Conservation (phyloP, 2,888 invertebrate species). For the Coelinius sp. region DNA sequence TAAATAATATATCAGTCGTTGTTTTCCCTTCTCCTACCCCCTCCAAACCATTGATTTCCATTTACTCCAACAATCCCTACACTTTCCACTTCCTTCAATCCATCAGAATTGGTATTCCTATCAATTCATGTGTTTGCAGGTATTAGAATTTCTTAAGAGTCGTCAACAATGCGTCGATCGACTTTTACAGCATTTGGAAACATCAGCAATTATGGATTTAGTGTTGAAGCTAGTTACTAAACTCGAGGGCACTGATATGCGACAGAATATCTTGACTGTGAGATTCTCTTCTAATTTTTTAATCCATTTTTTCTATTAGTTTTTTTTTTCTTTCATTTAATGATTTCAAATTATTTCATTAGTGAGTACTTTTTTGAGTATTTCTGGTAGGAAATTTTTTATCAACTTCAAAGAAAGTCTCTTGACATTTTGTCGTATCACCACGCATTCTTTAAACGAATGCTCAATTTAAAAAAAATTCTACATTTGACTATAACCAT, state of each 20-base stretch:
- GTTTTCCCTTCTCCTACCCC: constrained; percentile 18
- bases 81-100: constrained; percentile 29
- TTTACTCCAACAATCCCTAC: constrained; percentile 42
- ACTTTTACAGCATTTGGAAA: constrained; percentile 90
- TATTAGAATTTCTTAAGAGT: constrained; percentile 91
- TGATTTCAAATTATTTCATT: too few relatives aligned
- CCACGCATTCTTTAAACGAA: too few relatives aligned
- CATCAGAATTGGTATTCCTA: constrained; percentile 90
- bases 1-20: constrained; percentile 41
- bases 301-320: constrained; percentile 25
- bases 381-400: too few relatives aligned
- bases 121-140: constrained; percentile 92
- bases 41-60: constrained; percentile 31
- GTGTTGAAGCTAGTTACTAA: constrained; percentile 87
- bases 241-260: constrained; percentile 82
- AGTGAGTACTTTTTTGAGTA: too few relatives aligned
- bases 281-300: constrained; percentile 57
- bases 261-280: constrained; percentile 80
- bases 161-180: constrained; percentile 89
- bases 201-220: constrained; percentile 95
- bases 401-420: too few relatives aligned
- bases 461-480: too few relatives aligned
- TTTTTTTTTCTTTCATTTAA: not conserved
- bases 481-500: too few relatives aligned
- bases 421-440: too few relatives aligned